A percentile compares a stretch with the other conserved stretches of the same genome.
These are phyloP conservation scores for Phoebastria nigripes DNA, from an alignment of 2,797 vertebrate species.

Conservation along the genomic window DNA sequence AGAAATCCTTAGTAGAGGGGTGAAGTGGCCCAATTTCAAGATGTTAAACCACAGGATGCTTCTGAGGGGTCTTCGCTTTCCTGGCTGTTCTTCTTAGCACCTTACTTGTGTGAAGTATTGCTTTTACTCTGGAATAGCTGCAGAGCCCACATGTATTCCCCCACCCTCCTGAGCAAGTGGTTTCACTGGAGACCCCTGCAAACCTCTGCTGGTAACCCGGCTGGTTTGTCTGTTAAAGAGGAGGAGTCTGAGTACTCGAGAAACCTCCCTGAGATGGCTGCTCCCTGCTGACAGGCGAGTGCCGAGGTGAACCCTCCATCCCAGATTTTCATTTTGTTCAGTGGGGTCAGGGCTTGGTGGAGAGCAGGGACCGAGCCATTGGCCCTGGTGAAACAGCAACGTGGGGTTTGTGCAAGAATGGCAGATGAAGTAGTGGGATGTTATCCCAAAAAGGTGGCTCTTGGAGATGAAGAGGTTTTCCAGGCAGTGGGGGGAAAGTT, in stretches of 20 bases:
- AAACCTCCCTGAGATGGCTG: neutral
- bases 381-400: neutral
- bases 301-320: neutral
- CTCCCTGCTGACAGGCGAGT: neutral
- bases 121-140: neutral
- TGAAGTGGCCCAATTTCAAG: neutral
- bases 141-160: neutral
- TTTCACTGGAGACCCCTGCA: neutral
- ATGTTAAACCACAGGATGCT: neutral
- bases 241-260: neutral
- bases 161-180: neutral
- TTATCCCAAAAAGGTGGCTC: neutral
- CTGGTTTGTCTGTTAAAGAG: neutral
- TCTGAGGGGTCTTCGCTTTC: neutral
- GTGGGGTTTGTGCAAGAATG: neutral
- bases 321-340: fast-evolving
- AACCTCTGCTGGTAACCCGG: fast-evolving
- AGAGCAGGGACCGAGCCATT: neutral
- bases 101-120: neutral
- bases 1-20: neutral
- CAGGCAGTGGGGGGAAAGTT: neutral
- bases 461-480: neutral
- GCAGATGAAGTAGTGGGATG: fast-evolving
- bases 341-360: too few species aligned
- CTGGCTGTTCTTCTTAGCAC: neutral